These are phyloP conservation scores for Pelodytes ibericus DNA, from an alignment of 2,797 vertebrate genomes.

Conservation along the genomic window DNA sequence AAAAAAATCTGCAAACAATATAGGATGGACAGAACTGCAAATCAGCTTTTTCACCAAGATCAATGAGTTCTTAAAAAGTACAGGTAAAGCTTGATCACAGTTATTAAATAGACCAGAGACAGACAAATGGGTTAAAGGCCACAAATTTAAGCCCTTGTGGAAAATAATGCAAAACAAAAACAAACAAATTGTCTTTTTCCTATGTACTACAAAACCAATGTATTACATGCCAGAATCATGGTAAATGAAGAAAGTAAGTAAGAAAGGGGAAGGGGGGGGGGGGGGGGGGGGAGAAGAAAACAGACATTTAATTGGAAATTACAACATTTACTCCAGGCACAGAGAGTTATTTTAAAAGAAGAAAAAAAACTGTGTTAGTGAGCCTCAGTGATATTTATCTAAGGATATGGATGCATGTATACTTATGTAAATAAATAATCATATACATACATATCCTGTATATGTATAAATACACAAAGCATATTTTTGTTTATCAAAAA, in stretches of 20 bases:
- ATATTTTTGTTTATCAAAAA: neutral
- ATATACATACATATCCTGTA: neutral
- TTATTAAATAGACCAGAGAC: neutral
- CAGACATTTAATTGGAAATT: too few relatives aligned
- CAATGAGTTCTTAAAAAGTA: neutral
- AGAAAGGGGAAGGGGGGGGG: too few relatives aligned
- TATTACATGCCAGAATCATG: neutral
- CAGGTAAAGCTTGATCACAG: neutral
- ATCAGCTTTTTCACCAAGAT: neutral
- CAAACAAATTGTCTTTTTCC: too few relatives aligned
- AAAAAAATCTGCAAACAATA: neutral
- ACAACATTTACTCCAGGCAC: too few relatives aligned
- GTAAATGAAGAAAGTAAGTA: neutral
- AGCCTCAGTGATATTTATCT: neutral
- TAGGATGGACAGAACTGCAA: neutral
- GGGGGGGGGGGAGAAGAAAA: too few relatives aligned
- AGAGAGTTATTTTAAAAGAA: too few relatives aligned
- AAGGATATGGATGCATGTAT: neutral
- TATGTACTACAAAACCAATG: conserved; percentile 4
- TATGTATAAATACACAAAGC: conserved; percentile 2
- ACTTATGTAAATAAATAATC: neutral
- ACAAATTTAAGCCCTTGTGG: conserved; percentile 45
- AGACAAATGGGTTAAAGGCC: conserved; percentile 42
- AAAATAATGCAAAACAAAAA: conserved; percentile 1
- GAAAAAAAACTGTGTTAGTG: too few relatives aligned